phyloP scores from a whole-genome alignment of 2,797 vertebrate species.

The Typhlichthys eigenmanni region DNA sequence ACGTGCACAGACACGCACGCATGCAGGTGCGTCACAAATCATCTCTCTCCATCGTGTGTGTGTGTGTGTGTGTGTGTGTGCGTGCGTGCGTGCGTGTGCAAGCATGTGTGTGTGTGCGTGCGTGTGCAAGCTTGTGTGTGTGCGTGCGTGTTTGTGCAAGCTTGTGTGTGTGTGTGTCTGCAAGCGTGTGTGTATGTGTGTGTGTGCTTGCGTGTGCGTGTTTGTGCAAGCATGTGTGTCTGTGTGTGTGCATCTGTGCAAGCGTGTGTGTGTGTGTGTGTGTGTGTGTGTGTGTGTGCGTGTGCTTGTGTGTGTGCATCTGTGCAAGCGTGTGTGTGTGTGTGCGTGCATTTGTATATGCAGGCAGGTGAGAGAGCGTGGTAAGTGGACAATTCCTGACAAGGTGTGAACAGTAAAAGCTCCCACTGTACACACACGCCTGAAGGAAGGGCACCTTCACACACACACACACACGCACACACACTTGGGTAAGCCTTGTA shows the following conservation, averaged over 20 bases:
- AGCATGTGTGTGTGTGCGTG: constrained; percentile 2
- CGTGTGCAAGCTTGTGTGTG: constrained; percentile 19
- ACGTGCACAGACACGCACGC: too few species aligned
- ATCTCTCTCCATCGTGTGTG: constrained; percentile 9
- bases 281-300: too few species aligned
- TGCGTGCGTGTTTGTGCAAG: not conserved
- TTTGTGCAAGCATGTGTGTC: constrained; percentile 1
- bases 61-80: constrained; percentile 23
- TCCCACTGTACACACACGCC: constrained; percentile 47
- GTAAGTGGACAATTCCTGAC: constrained; percentile 60
- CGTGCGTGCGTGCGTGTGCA: not conserved
- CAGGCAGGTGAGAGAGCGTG: constrained; percentile 21
- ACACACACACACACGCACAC: constrained; percentile 17
- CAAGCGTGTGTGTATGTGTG: not conserved
- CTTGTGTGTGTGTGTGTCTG: too few species aligned
- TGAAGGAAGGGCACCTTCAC: constrained; percentile 64
- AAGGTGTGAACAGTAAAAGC: constrained; percentile 72
- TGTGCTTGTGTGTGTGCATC: too few species aligned
- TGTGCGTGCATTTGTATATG: not conserved
- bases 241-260: too few species aligned
- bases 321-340: too few species aligned
- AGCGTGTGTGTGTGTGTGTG: too few species aligned
- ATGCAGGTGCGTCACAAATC: not conserved
- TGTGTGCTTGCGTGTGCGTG: too few species aligned
- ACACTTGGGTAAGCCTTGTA: constrained; percentile 8